These are phyloP conservation scores for Brachionus plicatilis DNA, from an alignment of 1,140 invertebrate species.

Conservation along the genomic window DNA sequence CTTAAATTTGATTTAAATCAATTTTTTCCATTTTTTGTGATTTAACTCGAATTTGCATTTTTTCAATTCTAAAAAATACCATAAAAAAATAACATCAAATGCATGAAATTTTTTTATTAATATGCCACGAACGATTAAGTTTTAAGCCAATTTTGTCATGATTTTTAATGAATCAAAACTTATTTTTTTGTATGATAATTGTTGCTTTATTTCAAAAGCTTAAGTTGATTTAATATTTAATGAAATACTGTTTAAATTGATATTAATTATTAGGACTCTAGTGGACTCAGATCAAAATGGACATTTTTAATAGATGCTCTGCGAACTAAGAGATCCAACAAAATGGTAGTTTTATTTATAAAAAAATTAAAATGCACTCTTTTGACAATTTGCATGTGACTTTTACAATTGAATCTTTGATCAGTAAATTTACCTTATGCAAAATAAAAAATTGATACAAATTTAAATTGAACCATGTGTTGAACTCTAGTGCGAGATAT, in stretches of 20 bases:
- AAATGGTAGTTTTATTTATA: conserved; percentile 24
- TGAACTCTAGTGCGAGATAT: not conserved
- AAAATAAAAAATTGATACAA: not conserved
- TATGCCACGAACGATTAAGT: not conserved
- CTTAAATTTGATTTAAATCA: too few species aligned
- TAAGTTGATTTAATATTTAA: not conserved
- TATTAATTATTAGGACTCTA: not conserved
- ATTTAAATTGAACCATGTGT: not conserved
- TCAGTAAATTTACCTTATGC: not conserved
- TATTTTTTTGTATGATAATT: not conserved
- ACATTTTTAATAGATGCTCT: conserved; percentile 36
- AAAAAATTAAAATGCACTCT: not conserved
- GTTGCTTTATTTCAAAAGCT: not conserved
- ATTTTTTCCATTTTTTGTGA: too few species aligned
- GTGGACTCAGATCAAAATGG: conserved; percentile 36
- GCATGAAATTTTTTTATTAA: not conserved
- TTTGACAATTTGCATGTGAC: not conserved
- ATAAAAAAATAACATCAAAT: not conserved
- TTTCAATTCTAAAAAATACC: too few species aligned
- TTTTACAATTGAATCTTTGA: not conserved
- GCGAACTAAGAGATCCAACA: conserved; percentile 10
- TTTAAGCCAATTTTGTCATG: not conserved
- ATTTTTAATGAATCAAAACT: not conserved
- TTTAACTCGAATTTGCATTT: too few species aligned
- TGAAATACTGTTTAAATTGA: not conserved